A percentile compares a stretch with the other conserved stretches of the same genome.
These are phyloP conservation scores for Hyalella azteca DNA, from an alignment of 2,888 invertebrate species.

Conservation along the genomic window DNA sequence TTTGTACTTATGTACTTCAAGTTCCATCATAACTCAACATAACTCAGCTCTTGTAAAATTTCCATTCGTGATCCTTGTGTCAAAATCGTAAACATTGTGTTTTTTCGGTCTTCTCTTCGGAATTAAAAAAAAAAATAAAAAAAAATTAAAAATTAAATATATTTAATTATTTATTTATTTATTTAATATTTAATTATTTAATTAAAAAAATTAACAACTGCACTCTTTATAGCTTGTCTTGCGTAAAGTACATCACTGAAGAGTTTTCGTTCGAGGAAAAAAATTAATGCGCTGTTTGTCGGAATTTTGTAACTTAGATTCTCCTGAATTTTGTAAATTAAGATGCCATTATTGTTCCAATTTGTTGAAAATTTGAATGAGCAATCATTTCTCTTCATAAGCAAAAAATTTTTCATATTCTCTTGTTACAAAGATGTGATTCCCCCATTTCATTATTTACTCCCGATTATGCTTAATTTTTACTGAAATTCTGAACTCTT, in stretches of 20 bases:
- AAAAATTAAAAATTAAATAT: neutral
- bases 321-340: neutral
- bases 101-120: too few species aligned
- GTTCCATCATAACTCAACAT: neutral
- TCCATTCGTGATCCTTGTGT: neutral
- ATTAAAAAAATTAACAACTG: neutral
- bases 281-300: too few species aligned
- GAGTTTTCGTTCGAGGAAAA: neutral
- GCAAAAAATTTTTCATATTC: too few species aligned
- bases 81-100: neutral
- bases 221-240: neutral
- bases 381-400: neutral
- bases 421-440: too few species aligned
- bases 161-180: neutral
- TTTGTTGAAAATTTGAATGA: neutral
- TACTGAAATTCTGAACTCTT: too few species aligned
- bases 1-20: too few species aligned
- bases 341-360: neutral
- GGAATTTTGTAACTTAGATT: neutral
- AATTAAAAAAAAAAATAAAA: neutral
- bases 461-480: too few species aligned
- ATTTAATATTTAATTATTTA: neutral
- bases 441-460: too few species aligned
- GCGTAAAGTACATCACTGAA: neutral
- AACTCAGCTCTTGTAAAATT: neutral